A percentile compares a stretch with the other conserved stretches of the same genome.
phyloP scores from a whole-genome alignment of 2,113 vertebrate genomes.

The Hystrix cristata region DNA sequence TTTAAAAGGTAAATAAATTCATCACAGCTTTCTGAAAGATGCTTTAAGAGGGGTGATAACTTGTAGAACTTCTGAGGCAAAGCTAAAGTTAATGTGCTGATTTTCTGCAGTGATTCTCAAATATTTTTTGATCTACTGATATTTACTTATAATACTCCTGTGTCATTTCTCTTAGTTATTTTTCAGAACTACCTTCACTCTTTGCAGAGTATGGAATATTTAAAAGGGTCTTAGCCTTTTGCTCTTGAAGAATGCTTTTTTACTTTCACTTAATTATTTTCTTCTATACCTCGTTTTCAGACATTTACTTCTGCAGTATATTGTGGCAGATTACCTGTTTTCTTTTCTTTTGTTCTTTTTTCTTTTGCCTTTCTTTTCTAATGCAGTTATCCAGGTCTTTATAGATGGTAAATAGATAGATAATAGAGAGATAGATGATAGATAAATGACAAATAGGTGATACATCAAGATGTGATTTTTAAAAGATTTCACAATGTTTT shows the following conservation, averaged over 20 bases:
- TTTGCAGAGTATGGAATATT: background rate
- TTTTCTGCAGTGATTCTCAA: background rate
- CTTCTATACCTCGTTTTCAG: background rate
- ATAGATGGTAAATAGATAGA: background rate
- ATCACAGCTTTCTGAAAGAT: background rate
- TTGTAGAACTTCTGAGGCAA: background rate
- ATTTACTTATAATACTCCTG: background rate
- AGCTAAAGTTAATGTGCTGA: background rate
- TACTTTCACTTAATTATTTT: background rate
- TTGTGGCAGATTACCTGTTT: accelerated
- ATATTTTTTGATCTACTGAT: background rate
- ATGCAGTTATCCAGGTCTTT: background rate
- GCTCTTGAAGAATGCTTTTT: background rate
- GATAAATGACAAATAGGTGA: background rate
- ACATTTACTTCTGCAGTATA: background rate
- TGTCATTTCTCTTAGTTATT: background rate
- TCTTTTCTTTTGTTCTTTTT: background rate
- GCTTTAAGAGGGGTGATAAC: background rate
- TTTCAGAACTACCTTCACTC: background rate
- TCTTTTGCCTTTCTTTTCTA: background rate
- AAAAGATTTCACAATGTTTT: background rate
- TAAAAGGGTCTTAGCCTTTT: background rate
- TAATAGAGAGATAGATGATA: background rate
- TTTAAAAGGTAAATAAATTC: background rate
- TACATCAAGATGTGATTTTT: background rate